These are phyloP conservation scores for Pelobates fuscus DNA, from an alignment of 2,113 vertebrate species.

Conservation along the genomic window DNA sequence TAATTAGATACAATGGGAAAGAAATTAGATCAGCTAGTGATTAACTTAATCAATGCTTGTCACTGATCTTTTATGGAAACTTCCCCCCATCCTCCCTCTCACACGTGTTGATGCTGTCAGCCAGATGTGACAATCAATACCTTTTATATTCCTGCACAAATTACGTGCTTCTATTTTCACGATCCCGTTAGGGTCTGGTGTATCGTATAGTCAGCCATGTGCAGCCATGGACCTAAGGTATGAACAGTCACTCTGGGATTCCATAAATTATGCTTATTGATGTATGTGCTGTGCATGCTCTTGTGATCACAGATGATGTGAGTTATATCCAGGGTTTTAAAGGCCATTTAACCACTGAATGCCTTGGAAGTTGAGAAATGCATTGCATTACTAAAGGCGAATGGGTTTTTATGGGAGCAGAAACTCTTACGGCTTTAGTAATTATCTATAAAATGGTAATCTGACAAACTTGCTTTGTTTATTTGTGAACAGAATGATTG, in stretches of 20 bases:
- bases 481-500: no score
- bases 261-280: background rate
- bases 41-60: background rate
- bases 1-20: background rate
- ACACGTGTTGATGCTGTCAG: background rate
- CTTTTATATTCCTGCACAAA: background rate
- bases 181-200: background rate
- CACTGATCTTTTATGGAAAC: background rate
- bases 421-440: no score
- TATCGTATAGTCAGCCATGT: background rate
- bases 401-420: no score
- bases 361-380: no score
- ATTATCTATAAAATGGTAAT: no score
- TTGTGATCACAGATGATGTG: conserved; percentile 4
- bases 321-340: background rate
- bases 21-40: conserved; percentile 1
- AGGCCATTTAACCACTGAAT: no score
- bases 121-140: conserved; percentile 18
- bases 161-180: background rate
- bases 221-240: background rate
- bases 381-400: no score
- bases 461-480: no score
- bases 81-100: background rate
- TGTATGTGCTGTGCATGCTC: background rate
- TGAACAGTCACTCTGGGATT: background rate